Conservation (phyloP, 2,888 invertebrate genomes). For the Ennomos quercinarius region DNA sequence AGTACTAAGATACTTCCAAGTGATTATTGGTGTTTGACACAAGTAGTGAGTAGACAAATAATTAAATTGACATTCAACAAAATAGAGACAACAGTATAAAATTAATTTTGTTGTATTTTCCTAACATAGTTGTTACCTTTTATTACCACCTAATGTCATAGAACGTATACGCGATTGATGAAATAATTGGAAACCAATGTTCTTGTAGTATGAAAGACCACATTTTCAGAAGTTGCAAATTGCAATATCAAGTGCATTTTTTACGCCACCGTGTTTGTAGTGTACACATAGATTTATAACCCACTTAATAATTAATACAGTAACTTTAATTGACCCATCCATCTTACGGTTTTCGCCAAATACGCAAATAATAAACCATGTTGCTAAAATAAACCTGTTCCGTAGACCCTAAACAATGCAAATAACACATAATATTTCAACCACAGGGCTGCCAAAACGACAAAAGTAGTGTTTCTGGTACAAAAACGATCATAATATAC, state of each 20-base stretch:
- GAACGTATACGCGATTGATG: too few species aligned
- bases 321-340: neutral
- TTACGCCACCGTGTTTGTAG: constrained; percentile 2
- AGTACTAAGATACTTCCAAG: too few species aligned
- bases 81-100: neutral
- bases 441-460: constrained; percentile 81
- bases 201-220: too few species aligned
- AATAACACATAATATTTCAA: constrained; percentile 49
- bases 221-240: too few species aligned
- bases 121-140: too few species aligned
- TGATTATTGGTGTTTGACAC: too few species aligned
- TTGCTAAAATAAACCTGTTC: constrained; percentile 28
- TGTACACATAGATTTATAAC: constrained; percentile 4
- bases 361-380: constrained; percentile 27
- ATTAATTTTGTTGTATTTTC: neutral
- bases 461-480: constrained; percentile 63
- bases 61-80: neutral
- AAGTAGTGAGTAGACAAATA: too few species aligned
- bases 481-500: constrained; percentile 25
- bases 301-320: constrained; percentile 2
- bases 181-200: too few species aligned
- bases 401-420: constrained; percentile 32
- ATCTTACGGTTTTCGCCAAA: constrained; percentile 1
- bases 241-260: neutral
- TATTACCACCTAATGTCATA: too few species aligned